A percentile compares a stretch with the other conserved stretches of the same genome.
These are phyloP conservation scores for Ormia ochracea DNA, from an alignment of 2,888 invertebrate genomes.

Conservation along the genomic window DNA sequence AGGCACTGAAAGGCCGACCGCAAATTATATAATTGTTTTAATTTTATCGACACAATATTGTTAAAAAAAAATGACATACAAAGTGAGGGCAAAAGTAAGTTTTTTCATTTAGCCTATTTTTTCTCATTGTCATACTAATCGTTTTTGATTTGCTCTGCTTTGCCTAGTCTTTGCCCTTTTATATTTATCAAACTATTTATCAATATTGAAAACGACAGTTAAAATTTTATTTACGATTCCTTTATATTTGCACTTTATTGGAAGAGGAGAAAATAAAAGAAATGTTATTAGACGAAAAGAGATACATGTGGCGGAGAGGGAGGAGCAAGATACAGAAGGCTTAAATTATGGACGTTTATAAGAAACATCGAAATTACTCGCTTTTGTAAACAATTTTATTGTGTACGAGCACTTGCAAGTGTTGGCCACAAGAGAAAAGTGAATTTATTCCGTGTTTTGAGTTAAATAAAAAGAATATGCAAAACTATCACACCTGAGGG, in stretches of 20 bases:
- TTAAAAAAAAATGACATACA: too few relatives aligned
- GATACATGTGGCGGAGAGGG: too few relatives aligned
- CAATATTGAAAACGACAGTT: conserved; percentile 72
- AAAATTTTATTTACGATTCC: conserved; percentile 38
- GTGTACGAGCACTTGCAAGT: too few relatives aligned
- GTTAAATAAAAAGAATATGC: conserved; percentile 41
- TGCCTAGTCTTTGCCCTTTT: not conserved
- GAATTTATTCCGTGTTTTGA: conserved; percentile 30
- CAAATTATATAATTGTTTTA: too few relatives aligned
- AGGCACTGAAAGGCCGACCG: too few relatives aligned
- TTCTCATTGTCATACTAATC: too few relatives aligned
- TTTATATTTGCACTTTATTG: not conserved
- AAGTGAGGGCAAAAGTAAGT: too few relatives aligned
- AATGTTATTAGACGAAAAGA: conserved; percentile 11
- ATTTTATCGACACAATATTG: too few relatives aligned
- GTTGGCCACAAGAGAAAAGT: conserved; percentile 35
- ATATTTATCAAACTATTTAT: conserved; percentile 53
- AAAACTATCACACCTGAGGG: conserved; percentile 71
- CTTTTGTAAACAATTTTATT: conserved; percentile 4
- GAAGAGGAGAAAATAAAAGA: conserved; percentile 9
- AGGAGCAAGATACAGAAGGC: too few relatives aligned
- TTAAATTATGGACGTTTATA: too few relatives aligned
- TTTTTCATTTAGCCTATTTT: too few relatives aligned
- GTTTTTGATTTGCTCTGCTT: not conserved
- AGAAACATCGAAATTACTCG: conserved; percentile 22